Evolutionary conservation across 2,113 vertebrate genomes (phyloP), one percentile per base, ranked within the genome.

Genomic region (Ameiurus melas): DNA sequence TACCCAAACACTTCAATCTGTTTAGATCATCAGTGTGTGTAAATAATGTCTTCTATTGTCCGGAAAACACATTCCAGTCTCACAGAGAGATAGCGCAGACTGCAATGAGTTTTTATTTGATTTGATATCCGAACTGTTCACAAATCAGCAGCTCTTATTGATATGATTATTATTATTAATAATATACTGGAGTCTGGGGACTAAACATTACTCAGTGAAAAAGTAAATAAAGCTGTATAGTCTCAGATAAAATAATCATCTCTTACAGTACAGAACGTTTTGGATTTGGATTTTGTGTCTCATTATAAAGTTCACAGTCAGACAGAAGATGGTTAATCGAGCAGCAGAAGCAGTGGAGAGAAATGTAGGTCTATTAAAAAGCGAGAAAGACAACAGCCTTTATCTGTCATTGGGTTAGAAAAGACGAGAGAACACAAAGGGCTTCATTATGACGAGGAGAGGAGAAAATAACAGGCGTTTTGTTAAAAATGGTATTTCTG

Each of bases 41-140:
- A 51, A 51, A 51, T 47, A 47, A 47, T 10, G 47, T 51, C 47
- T 51, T 14, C 53, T 55, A 58, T 58, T 58, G 57, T 17, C 57
- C 16, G 8, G 43, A 62, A 62, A 25, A 8, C 60, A 25, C 60
- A 9, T 6, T 62, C 60, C 25, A 8, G 58, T 60, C 58, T 60
- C 2, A 60, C 20, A 27, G 62, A 27, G 2, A 10, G 2, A 27
- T 20, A 64, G 9, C 22, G 8, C 22, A 64, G 58, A 62, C 58
- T 62, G 58, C 7, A 62, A 27, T 25, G 0, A 27, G 9, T 27
- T 12, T 68, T 85, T 84, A 87, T 85, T 87, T 84, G 91, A 89
- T 91, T 92, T 90, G 90, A 92, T 91, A 83, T 89, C 90, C 88
- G 5, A 51, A 51, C 90, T 89, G 17, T 70, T 51, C 6, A 3